Conservation (phyloP, 2,888 invertebrate genomes). For the Anarsia innoxiella region DNA sequence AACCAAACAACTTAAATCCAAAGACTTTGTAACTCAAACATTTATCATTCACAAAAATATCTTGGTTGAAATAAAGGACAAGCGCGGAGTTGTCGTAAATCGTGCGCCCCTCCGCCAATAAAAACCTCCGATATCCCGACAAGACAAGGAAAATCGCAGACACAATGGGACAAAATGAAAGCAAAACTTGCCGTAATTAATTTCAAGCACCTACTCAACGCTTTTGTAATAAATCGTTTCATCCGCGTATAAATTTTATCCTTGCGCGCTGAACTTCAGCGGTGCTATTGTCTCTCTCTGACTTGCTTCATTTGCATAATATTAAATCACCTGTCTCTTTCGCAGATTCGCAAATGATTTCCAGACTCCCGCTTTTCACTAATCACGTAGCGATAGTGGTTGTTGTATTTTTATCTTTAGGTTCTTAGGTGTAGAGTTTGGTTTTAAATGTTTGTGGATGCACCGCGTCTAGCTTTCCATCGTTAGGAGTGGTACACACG, state of each 20-base stretch:
- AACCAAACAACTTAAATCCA: no score
- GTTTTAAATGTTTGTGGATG: constrained; percentile 21
- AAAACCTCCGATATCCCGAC: constrained; percentile 40
- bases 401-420: not conserved
- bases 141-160: constrained; percentile 44
- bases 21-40: no score
- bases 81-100: constrained; percentile 39
- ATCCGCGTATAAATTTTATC: constrained; percentile 68
- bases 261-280: constrained; percentile 51
- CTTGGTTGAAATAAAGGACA: constrained; percentile 23
- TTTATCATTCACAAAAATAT: constrained; percentile 9
- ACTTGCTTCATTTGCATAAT: constrained; percentile 56
- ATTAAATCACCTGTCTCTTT: constrained; percentile 67
- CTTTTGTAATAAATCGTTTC: constrained; percentile 75
- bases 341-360: constrained; percentile 69
- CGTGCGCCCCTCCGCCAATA: constrained; percentile 36
- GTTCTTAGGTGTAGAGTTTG: constrained; percentile 31
- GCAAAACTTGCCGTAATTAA: constrained; percentile 68
- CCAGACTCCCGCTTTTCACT: constrained; percentile 68
- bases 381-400: constrained; percentile 39
- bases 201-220: constrained; percentile 72
- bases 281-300: constrained; percentile 42
- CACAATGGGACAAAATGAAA: constrained; percentile 57
- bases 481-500: constrained; percentile 28
- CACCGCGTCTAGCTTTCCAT: constrained; percentile 34